A percentile compares a stretch with the other conserved stretches of the same genome.
These are phyloP conservation scores for Harpagifer antarcticus DNA, from an alignment of 2,797 vertebrate genomes.

Conservation along the genomic window DNA sequence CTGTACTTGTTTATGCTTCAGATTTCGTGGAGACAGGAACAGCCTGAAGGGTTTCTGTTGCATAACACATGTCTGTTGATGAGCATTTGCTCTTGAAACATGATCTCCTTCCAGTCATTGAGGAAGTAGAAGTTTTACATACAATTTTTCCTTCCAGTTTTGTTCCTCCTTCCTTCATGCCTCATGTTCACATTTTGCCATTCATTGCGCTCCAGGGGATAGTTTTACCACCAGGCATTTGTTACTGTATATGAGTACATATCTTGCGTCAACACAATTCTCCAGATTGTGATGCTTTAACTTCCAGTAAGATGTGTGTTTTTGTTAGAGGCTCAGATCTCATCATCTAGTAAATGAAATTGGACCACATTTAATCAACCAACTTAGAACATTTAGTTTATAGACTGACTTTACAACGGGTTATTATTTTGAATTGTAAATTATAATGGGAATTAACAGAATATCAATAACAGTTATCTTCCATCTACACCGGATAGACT, in stretches of 20 bases:
- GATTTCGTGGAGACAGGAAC: conserved; percentile 51
- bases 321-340: neutral
- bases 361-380: neutral
- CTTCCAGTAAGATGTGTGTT: conserved; percentile 3
- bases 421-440: conserved; percentile 2
- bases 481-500: conserved; percentile 49
- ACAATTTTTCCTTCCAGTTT: neutral
- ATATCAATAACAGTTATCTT: conserved; percentile 24
- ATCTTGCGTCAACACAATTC: conserved; percentile 6
- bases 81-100: neutral
- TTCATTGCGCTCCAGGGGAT: neutral
- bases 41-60: conserved; percentile 56
- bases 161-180: neutral
- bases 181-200: neutral
- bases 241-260: neutral
- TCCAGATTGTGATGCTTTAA: neutral
- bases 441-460: neutral
- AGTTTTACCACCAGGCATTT: neutral
- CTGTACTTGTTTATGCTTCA: conserved; percentile 43
- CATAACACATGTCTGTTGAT: conserved; percentile 35
- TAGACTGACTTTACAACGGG: neutral
- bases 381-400: neutral
- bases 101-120: conserved; percentile 11
- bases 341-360: neutral
- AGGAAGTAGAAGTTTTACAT: neutral